phyloP scores from a whole-genome alignment of 2,888 invertebrate species.

The Glyphotaelius pellucidus region DNA sequence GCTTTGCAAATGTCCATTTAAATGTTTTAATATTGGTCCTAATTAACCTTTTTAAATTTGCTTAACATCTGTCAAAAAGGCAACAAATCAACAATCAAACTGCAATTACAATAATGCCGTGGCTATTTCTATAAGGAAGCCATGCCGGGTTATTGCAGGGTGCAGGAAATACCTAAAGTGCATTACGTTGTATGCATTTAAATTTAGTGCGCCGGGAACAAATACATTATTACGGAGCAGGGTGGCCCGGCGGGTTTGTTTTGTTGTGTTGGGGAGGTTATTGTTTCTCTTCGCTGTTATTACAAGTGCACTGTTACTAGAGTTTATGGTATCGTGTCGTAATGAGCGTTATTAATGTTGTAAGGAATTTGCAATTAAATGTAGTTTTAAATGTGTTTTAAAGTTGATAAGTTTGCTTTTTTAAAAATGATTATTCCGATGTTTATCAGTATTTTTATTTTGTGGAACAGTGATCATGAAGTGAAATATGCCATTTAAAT shows the following conservation, averaged over 20 bases:
- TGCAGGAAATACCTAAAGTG: background rate
- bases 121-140: background rate
- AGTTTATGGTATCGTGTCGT: background rate
- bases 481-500: too few species aligned
- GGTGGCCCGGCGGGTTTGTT: background rate
- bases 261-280: background rate
- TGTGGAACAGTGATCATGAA: too few species aligned
- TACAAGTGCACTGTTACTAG: background rate
- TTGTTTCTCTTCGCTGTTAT: background rate
- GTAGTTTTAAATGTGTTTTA: too few species aligned
- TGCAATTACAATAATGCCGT: background rate
- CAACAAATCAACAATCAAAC: background rate
- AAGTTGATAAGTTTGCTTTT: too few species aligned
- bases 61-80: background rate
- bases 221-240: background rate
- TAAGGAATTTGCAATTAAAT: too few species aligned
- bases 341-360: too few species aligned
- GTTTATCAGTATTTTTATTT: too few species aligned
- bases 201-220: background rate
- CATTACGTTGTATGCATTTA: conserved; percentile 14
- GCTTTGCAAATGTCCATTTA: too few species aligned
- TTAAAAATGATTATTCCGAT: too few species aligned
- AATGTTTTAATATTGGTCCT: background rate
- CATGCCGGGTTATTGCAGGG: background rate
- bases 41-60: background rate